Base-by-base conservation (phyloP, 2,888 invertebrate species). In the Drosophila cognata region DNA sequence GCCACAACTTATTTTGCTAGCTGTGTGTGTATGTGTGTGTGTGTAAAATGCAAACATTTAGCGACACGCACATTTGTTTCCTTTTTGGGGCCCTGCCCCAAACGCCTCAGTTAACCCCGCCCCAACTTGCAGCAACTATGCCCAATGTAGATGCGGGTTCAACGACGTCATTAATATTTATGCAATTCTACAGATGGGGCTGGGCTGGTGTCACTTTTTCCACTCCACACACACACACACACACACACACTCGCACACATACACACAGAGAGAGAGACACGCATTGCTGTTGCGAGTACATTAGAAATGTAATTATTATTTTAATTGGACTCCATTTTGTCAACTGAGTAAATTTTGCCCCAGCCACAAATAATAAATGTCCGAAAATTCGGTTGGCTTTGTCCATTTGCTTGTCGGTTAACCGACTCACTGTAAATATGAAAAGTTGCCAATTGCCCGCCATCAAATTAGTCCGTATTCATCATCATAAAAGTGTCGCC, bases 261-360 rank as follows among this genome's bases (percentile, higher is more conserved):
- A 35, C 10, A 25, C 10, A 33, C 0, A 10, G 10, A 21, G 58
- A 66, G 56, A 65, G 62, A 80, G 77, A 79, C 86, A 83, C 82
- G 85, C 84, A 88, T 84, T 88, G 71, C 80, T 80, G 75, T 81
- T 64, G 31, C 62, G 52, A 71, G 71, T 89, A 81, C 91, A 91
- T 91, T 91, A 91, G 91, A 91, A 88, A 91, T 89, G 91, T 91
- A 91, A 91, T 91, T 91, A 91, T 91, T 91, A 91, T 91, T 91
- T 91, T 91, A 91, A 91, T 91, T 91, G 91, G 89, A 86, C 84
- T 80, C 79, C 81, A 82, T 84, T 82, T 79, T 72, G 79, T 77
- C 74, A 75, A 68, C 56, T 56, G 69, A 50, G 55, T 18, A 52
- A 55, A 55, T 64, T 66, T 60, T 58, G 71, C 52, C 57, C 60